Conservation (phyloP, 2,797 vertebrate species). For the Oreochromis mossambicus region DNA sequence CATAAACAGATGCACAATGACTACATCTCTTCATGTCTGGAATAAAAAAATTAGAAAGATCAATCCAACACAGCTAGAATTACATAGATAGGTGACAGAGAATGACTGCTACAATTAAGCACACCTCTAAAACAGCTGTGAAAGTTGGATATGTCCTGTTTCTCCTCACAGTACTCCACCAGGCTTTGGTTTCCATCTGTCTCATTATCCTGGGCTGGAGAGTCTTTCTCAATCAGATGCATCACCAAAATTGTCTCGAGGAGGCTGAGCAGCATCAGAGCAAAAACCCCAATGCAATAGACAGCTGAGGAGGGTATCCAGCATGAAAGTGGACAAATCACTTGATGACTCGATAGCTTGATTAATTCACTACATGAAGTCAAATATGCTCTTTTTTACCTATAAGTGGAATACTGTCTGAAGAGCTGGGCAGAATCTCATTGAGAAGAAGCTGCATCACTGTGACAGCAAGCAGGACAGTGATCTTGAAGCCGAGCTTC, state of each 20-base stretch:
- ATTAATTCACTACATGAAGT: not conserved
- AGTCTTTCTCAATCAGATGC: slow-evolving; percentile 60
- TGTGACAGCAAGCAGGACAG: slow-evolving; percentile 76
- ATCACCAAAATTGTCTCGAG: slow-evolving; percentile 75
- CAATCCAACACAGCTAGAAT: not conserved
- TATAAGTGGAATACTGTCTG: slow-evolving; percentile 76
- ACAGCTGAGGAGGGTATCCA: slow-evolving; percentile 46
- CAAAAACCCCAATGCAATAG: slow-evolving; percentile 78
- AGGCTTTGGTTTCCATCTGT: not conserved
- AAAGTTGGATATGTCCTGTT: not conserved
- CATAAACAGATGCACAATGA: not conserved
- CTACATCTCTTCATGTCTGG: slow-evolving; percentile 5
- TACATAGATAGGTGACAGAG: not conserved
- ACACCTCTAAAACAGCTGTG: not conserved
- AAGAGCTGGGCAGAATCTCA: slow-evolving; percentile 78
- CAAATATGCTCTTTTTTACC: slow-evolving; percentile 50
- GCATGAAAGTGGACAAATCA: not conserved
- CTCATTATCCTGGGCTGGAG: not conserved
- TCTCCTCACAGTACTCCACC: not conserved
- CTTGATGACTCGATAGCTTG: not conserved
- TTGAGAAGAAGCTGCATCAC: slow-evolving; percentile 82
- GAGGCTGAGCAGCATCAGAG: slow-evolving; percentile 74
- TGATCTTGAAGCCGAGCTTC: slow-evolving; percentile 79
- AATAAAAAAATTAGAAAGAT: not conserved
- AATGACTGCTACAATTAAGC: not conserved